Conservation (phyloP, 2,888 invertebrate genomes). For the Lasioglossum villosulum region DNA sequence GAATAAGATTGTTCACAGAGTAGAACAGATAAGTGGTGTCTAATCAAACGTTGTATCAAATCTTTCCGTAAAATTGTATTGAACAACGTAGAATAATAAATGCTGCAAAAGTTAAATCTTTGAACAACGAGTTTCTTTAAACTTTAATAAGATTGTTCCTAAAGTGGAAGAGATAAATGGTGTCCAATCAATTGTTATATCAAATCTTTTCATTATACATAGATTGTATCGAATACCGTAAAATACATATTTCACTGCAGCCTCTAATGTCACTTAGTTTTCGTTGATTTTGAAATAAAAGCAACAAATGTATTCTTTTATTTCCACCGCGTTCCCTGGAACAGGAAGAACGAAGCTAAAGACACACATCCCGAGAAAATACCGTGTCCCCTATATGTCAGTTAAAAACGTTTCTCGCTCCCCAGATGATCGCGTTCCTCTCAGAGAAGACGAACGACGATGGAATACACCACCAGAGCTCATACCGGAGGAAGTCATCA, state of each 20-base stretch:
- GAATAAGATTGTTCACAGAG: too few relatives aligned
- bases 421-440: constrained; percentile 71
- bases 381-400: neutral
- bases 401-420: constrained; percentile 27
- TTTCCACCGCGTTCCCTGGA: neutral
- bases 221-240: neutral
- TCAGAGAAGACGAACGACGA: constrained; percentile 71
- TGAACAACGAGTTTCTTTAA: too few relatives aligned
- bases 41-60: too few relatives aligned
- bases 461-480: constrained; percentile 77
- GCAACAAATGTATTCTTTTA: neutral
- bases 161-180: too few relatives aligned
- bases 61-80: too few relatives aligned
- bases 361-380: neutral
- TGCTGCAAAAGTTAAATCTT: neutral
- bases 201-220: too few relatives aligned
- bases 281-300: neutral
- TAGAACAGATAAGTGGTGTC: too few relatives aligned
- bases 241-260: neutral
- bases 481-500: constrained; percentile 64
- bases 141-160: too few relatives aligned
- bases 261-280: neutral
- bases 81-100: neutral
- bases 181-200: too few relatives aligned
- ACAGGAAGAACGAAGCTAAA: neutral